Conservation (phyloP, 2,113 vertebrate species). For the Sebastes fasciatus region DNA sequence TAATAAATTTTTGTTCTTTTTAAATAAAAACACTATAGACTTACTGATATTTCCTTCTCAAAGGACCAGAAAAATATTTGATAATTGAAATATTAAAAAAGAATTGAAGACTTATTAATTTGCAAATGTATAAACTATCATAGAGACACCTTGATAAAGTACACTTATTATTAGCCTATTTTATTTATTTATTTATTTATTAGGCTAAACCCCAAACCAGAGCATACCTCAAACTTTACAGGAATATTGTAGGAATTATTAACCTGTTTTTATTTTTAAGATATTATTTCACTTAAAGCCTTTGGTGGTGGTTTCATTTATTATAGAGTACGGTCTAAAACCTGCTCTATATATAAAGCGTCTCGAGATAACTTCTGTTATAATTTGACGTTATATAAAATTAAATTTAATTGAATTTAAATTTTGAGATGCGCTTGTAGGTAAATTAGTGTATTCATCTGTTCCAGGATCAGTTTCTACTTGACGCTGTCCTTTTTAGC, state of each 20-base stretch:
- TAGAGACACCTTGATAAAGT: not conserved
- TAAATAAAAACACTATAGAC: not conserved
- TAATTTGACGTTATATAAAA: no score
- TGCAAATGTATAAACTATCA: not conserved
- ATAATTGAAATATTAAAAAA: not conserved
- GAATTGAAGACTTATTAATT: not conserved
- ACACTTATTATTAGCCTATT: not conserved
- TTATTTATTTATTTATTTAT: no score
- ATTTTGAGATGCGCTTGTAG: not conserved
- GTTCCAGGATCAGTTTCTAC: constrained; percentile 3
- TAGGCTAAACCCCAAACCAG: not conserved
- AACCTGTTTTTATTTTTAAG: not conserved
- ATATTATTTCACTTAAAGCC: not conserved
- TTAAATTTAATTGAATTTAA: no score
- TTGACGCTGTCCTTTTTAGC: constrained; percentile 42
- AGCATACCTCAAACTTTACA: not conserved
- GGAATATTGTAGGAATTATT: not conserved
- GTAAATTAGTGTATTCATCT: not conserved
- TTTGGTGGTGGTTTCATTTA: not conserved
- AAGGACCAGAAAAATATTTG: not conserved
- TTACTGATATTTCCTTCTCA: not conserved
- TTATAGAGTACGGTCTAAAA: no score
- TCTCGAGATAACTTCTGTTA: no score
- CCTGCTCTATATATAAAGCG: no score
- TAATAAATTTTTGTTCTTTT: not conserved